Evolutionary conservation across 2,888 invertebrate genomes (phyloP).

Genomic region (Cistogaster globosa): DNA sequence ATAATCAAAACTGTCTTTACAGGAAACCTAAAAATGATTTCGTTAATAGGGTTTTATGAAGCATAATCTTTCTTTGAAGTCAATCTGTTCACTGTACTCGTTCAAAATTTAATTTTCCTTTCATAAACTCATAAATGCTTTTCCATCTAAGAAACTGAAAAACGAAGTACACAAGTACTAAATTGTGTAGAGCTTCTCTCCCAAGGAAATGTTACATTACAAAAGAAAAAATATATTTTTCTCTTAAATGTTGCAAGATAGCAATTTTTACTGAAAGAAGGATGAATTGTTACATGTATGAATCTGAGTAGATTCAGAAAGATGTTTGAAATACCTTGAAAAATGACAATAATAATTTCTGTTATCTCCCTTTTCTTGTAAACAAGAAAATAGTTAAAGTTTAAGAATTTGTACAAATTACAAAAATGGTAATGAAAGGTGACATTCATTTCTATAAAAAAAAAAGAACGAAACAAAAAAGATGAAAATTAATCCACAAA

Average conservation of each 20-base stretch:
- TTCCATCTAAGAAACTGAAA: neutral
- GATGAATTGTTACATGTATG: slow-evolving; percentile 12
- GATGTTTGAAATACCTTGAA: slow-evolving; percentile 40
- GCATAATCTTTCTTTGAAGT: slow-evolving; percentile 31
- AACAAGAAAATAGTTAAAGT: slow-evolving; percentile 41
- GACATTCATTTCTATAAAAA: neutral
- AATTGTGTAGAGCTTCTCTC: slow-evolving; percentile 12
- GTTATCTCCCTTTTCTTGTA: neutral
- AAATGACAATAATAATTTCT: slow-evolving; percentile 44
- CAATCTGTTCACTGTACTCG: neutral
- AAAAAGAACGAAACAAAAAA: slow-evolving; percentile 16
- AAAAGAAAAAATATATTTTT: slow-evolving; percentile 17
- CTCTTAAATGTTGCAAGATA: neutral
- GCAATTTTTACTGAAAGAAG: slow-evolving; percentile 16
- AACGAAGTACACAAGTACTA: neutral
- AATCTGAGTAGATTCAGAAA: neutral
- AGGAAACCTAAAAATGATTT: neutral
- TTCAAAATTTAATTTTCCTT: slow-evolving; percentile 36
- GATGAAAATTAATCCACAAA: slow-evolving; percentile 35
- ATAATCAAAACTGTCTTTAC: neutral
- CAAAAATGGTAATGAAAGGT: neutral
- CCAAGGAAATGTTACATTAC: slow-evolving; percentile 19
- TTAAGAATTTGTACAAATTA: slow-evolving; percentile 26
- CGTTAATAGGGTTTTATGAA: slow-evolving; percentile 18
- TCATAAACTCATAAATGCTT: neutral